Evolutionary conservation across 2,888 invertebrate species (phyloP), one percentile per base, ranked within the genome.

Genomic region (Caenorhabditis plicata): DNA sequence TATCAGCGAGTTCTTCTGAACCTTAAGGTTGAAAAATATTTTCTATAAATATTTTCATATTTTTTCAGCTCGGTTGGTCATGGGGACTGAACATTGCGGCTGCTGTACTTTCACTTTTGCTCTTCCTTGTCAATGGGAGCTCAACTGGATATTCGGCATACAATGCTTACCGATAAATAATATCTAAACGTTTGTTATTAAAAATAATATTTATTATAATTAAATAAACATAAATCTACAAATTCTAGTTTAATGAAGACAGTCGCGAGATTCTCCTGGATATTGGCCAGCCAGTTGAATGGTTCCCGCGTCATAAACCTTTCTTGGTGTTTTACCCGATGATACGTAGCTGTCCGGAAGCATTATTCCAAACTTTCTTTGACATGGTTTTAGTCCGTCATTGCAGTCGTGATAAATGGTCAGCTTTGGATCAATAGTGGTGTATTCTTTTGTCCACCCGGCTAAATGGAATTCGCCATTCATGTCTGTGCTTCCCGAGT

Each of bases 381-480:
- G 74, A 49, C 75, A 75, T 11, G 75, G 75, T 65, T 65, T 73
- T 43, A 73, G 40, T 41, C 73, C 76, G 46, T 79, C 79, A 38
- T 77, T 77, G 65, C 78, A 80, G 48, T 80, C 78, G 63, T 80
- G 78, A 51, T 77, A 77, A 46, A 77, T 72, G 55, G 76, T 79
- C 31, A 80, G 58, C 44, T 77, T 74, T 8, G 75, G 73, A 44
- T 80, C 80, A 39, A 80, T 80, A 7, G 80, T 78, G 7, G 77
- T 78, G 43, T 71, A 54, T 47, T 80, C 80, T 29, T 69, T 74
- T 11, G 76, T 65, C 68, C 68, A 68, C 31, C 70, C 70, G 26
- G 45, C 29, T 15, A 71, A 42, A 9, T 68, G 53, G 53, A 68
- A 71, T 26, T 67, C 56, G 38, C 70, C 70, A 40, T 71, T 58